Evolutionary conservation across 2,888 invertebrate species (phyloP).

Genomic region (Notodonta dromedarius): DNA sequence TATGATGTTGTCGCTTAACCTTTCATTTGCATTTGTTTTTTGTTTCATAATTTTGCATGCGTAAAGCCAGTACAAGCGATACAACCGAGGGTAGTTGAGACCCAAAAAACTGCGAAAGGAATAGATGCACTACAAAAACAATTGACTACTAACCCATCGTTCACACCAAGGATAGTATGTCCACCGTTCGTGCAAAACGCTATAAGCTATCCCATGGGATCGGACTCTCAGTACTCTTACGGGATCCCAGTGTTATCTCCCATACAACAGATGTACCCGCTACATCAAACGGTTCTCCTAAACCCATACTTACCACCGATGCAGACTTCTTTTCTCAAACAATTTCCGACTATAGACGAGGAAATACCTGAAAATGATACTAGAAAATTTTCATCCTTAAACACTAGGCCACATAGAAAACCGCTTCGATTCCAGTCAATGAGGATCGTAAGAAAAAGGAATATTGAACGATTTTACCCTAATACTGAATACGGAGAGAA

Average conservation of each 20-base stretch:
- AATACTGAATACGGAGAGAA: slow-evolving; percentile 78
- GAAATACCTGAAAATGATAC: slow-evolving; percentile 59
- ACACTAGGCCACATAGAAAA: slow-evolving; percentile 67
- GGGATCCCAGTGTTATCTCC: slow-evolving; percentile 74
- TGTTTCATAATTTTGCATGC: slow-evolving; percentile 50
- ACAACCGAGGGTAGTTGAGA: slow-evolving; percentile 80
- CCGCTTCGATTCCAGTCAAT: slow-evolving; percentile 76
- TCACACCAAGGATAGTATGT: slow-evolving; percentile 76
- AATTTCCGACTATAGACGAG: slow-evolving; percentile 73
- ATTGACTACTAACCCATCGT: slow-evolving; percentile 78
- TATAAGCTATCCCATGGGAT: slow-evolving; percentile 57
- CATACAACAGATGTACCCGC: slow-evolving; percentile 75
- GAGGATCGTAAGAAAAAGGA: slow-evolving; percentile 74
- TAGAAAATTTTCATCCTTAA: slow-evolving; percentile 75
- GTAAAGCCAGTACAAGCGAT: slow-evolving; percentile 84
- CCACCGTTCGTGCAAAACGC: slow-evolving; percentile 76
- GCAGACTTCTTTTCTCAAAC: slow-evolving; percentile 72
- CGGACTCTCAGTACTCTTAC: slow-evolving; percentile 58
- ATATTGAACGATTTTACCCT: slow-evolving; percentile 79
- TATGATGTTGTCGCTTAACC: slow-evolving; percentile 44
- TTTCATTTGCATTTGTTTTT: slow-evolving; percentile 71
- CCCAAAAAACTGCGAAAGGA: slow-evolving; percentile 64
- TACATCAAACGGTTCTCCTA: slow-evolving; percentile 73
- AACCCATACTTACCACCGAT: slow-evolving; percentile 75
- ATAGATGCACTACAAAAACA: slow-evolving; percentile 76